These are phyloP conservation scores for Neodiprion fabricii DNA, from an alignment of 1,140 invertebrate species.

Conservation along the genomic window DNA sequence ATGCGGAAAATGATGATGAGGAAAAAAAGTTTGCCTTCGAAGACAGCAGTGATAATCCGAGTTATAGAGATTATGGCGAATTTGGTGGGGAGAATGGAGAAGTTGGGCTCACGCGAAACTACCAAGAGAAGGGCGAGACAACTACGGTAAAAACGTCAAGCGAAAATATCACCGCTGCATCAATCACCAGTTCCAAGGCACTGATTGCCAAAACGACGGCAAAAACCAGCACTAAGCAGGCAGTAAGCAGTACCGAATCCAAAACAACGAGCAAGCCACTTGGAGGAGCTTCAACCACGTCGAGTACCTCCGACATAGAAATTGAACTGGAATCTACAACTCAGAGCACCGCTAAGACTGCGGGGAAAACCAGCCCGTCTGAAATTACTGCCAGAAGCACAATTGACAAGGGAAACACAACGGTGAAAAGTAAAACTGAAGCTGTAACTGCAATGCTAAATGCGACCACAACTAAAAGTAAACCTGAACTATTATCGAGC, in stretches of 20 bases:
- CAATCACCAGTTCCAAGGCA: neutral
- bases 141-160: neutral
- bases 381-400: neutral
- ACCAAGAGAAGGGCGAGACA: neutral
- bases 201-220: too few species aligned
- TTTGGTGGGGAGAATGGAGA: neutral
- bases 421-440: neutral
- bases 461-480: neutral
- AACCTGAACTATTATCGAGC: neutral
- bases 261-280: neutral
- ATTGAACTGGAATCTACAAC: slow-evolving; percentile 1
- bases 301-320: neutral
- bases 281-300: neutral
- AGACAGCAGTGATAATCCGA: neutral
- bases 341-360: neutral
- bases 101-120: neutral
- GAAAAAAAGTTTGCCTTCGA: neutral
- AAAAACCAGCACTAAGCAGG: neutral
- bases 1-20: neutral
- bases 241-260: neutral
- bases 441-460: neutral
- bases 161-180: neutral
- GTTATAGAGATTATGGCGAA: neutral
- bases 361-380: neutral
- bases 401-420: neutral